These are phyloP conservation scores for Thelaira solivaga DNA, from an alignment of 2,888 invertebrate species.

Conservation along the genomic window DNA sequence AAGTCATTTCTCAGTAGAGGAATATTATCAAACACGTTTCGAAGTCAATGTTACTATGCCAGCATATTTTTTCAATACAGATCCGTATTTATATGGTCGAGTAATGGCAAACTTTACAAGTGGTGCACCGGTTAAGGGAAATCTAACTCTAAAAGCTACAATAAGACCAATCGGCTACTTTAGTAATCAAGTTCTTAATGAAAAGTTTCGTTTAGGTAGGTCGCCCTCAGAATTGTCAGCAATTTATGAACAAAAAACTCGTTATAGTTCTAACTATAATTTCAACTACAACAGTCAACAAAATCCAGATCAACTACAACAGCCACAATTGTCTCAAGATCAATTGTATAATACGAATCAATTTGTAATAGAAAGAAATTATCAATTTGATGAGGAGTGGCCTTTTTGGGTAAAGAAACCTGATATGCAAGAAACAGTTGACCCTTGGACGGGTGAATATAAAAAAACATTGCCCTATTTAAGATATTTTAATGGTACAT, in stretches of 20 bases:
- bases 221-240: conserved; percentile 69
- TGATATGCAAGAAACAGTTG: conserved; percentile 77
- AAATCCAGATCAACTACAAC: conserved; percentile 50
- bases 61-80: conserved; percentile 93
- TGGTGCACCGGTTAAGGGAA: conserved; percentile 92
- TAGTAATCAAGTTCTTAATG: conserved; percentile 79
- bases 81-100: conserved; percentile 88
- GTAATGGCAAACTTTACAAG: conserved; percentile 97
- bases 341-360: conserved; percentile 77
- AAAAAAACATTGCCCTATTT: conserved; percentile 83
- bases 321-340: conserved; percentile 67
- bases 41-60: conserved; percentile 97
- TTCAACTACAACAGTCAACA: conserved; percentile 60
- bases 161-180: conserved; percentile 83
- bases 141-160: conserved; percentile 90
- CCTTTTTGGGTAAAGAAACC: conserved; percentile 88
- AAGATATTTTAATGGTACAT: conserved; percentile 91
- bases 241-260: conserved; percentile 66
- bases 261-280: conserved; percentile 66
- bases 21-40: conserved; percentile 96
- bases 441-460: conserved; percentile 75
- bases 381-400: conserved; percentile 87
- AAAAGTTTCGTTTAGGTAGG: conserved; percentile 78
- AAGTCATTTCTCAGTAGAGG: conserved; percentile 91
- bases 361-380: conserved; percentile 83